Base-by-base conservation (phyloP, 1,140 invertebrate genomes). In the Notospermus geniculatus region DNA sequence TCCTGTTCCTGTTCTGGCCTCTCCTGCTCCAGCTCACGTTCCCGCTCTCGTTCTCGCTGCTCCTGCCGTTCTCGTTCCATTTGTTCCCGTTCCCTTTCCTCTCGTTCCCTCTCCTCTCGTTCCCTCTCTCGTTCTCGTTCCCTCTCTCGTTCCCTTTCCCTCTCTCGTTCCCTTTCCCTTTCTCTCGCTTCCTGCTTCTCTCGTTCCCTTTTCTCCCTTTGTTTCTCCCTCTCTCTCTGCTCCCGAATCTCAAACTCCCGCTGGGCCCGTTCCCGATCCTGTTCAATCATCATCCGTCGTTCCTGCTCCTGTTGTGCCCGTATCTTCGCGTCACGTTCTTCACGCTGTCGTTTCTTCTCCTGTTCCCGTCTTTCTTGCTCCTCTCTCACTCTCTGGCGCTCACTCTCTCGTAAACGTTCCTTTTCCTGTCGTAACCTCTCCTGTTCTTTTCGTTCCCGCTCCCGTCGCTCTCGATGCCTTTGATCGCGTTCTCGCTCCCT, bases 401-500 rank as follows among this genome's bases (percentile, higher is more conserved):
- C 54, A n/a, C 54, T 9, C 29, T 56, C 54, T 50, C 54, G n/a
- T 19, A 22, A 22, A 5, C 54, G n/a, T 19, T 56, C 54, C 23
- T 39, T 50, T 27, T 56, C 22, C 32, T 7, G 5, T 5, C 32
- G 28, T 56, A 19, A n/a, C 54, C n/a, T 4, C 27, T 39, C n/a
- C 23, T 56, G 28, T 56, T 27, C 27, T 39, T 56, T 19, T 56
- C 29, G n/a, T 27, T 56, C 54, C 5, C 54, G n/a, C 23, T 56
- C 54, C n/a, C 54, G 27, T 19, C 27, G 28, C 23, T 27, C 27
- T 27, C 32, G 17, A 15, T 27, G 27, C 54, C 27, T 4, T 25
- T 39, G 17, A 9, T 56, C 54, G 9, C 54, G n/a, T 27, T 56
- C 54, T 7, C 54, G 27, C 5, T 82, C 80, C 36, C 81, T 85